Conservation (phyloP, 2,797 vertebrate genomes). For the Spinus pinus region DNA sequence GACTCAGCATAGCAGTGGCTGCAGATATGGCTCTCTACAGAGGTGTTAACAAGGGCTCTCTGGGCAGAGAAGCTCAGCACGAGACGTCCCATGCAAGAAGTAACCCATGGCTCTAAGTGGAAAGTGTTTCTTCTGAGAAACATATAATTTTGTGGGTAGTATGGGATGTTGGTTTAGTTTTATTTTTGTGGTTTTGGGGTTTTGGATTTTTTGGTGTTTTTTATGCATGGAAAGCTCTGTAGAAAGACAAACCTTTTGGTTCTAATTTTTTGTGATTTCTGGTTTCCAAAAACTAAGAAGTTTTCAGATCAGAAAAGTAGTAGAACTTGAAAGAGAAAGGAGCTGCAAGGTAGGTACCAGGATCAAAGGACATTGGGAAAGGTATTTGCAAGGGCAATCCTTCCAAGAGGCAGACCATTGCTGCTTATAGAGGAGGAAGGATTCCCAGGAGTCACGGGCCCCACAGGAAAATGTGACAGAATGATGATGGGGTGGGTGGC, state of each 20-base stretch:
- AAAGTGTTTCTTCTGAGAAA: not conserved
- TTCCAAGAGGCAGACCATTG: not conserved
- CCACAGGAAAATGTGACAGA: accelerated
- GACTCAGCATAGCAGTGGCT: not conserved
- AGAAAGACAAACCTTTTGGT: not conserved
- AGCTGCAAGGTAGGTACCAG: not conserved
- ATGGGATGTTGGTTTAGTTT: not conserved
- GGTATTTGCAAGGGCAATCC: not conserved
- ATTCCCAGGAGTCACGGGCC: accelerated
- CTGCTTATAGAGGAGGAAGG: not conserved
- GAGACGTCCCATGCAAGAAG: accelerated
- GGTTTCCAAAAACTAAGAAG: not conserved
- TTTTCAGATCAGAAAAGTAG: not conserved
- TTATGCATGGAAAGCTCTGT: not conserved
- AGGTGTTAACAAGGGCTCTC: not conserved
- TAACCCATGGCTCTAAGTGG: not conserved
- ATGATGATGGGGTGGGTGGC: not conserved
- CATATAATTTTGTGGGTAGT: not conserved
- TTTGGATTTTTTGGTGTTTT: not conserved
- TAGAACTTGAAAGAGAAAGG: not conserved
- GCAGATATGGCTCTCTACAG: accelerated
- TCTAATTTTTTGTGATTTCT: not conserved
- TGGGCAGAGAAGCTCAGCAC: not conserved
- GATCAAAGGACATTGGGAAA: not conserved
- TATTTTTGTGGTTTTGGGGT: not conserved